phyloP scores from a whole-genome alignment of 1,140 invertebrate species.

The Arctopsyche grandis region DNA sequence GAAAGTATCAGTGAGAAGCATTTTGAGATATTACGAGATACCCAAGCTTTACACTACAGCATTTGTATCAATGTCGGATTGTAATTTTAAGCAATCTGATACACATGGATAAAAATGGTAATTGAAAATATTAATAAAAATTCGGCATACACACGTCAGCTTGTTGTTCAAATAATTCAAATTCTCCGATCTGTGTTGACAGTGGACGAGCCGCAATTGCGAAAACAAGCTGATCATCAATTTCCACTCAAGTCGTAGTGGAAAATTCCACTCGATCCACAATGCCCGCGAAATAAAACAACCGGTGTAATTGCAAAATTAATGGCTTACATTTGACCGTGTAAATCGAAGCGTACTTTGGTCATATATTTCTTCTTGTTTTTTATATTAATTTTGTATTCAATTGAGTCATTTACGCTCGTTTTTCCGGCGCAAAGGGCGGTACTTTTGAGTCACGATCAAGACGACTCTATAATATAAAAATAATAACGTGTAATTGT shows the following conservation, averaged over 20 bases:
- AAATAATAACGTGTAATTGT: not conserved
- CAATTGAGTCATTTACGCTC: not conserved
- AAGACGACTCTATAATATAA: slow-evolving; percentile 8
- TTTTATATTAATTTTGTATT: too few species aligned
- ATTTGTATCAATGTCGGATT: too few species aligned
- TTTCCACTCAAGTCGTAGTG: not conserved
- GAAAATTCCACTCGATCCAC: slow-evolving; percentile 22
- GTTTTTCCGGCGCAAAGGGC: slow-evolving; percentile 13
- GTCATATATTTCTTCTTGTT: too few species aligned
- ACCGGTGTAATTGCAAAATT: too few species aligned
- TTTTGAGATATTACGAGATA: too few species aligned
- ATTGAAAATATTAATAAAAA: not conserved
- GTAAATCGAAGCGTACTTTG: too few species aligned
- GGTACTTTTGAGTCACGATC: not conserved
- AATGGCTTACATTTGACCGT: too few species aligned
- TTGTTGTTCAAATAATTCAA: slow-evolving; percentile 5
- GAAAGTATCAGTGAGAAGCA: too few species aligned
- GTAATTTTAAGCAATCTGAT: not conserved
- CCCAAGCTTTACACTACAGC: too few species aligned
- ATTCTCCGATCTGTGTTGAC: slow-evolving; percentile 27
- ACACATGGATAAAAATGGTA: too few species aligned
- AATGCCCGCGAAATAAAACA: not conserved
- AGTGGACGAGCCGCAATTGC: slow-evolving; percentile 27
- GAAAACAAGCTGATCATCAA: slow-evolving; percentile 31
- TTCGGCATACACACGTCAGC: not conserved